Evolutionary conservation across 1,140 invertebrate genomes (phyloP).

Genomic region (Drosophila obscura): DNA sequence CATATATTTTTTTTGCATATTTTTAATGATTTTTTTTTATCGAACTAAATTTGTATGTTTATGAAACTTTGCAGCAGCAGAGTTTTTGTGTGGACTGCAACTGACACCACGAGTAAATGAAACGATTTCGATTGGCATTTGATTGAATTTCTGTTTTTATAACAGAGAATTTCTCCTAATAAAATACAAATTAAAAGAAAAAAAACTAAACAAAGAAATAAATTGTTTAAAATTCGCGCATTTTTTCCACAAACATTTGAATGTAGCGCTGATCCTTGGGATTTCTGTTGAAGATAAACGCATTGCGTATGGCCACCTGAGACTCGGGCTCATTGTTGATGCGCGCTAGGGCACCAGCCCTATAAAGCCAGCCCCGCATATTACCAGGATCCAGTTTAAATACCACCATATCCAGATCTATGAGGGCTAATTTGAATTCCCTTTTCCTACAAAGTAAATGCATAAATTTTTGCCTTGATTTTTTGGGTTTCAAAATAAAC

Average conservation of each 20-base stretch:
- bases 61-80: slow-evolving; percentile 29
- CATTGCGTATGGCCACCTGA: slow-evolving; percentile 23
- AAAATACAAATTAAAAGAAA: neutral
- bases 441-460: slow-evolving; percentile 13
- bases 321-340: slow-evolving; percentile 44
- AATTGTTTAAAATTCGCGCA: slow-evolving; percentile 32
- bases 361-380: slow-evolving; percentile 53
- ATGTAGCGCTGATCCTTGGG: slow-evolving; percentile 34
- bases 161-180: too few species aligned
- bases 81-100: slow-evolving; percentile 20
- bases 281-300: slow-evolving; percentile 23
- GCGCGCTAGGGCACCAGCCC: slow-evolving; percentile 43
- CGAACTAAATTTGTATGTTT: slow-evolving; percentile 39
- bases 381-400: slow-evolving; percentile 11
- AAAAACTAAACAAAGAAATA: too few species aligned
- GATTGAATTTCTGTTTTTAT: slow-evolving; percentile 4
- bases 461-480: neutral
- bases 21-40: slow-evolving; percentile 24
- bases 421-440: slow-evolving; percentile 15
- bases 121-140: slow-evolving; percentile 28
- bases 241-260: slow-evolving; percentile 38
- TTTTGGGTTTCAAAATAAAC: neutral
- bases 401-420: slow-evolving; percentile 51
- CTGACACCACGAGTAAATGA: slow-evolving; percentile 48
- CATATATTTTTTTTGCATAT: slow-evolving; percentile 20